Evolutionary conservation across 2,113 vertebrate genomes (phyloP).

Genomic region (Seriola aureovittata): DNA sequence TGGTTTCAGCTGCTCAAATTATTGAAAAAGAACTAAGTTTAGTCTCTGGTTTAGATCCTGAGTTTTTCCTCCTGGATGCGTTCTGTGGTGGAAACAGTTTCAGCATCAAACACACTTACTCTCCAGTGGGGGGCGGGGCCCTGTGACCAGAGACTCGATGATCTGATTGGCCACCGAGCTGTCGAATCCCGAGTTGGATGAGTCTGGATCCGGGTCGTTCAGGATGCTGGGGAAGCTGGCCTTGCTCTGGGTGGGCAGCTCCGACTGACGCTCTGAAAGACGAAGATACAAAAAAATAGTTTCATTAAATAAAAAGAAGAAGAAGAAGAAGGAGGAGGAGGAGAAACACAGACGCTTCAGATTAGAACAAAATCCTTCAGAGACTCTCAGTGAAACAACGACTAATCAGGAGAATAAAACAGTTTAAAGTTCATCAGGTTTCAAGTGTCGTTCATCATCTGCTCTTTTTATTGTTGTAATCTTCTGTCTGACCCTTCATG

Average conservation of each 20-base stretch:
- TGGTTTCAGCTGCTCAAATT: not conserved
- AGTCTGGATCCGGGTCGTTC: conserved; percentile 97
- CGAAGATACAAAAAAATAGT: not conserved
- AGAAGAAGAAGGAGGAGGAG: too few species aligned
- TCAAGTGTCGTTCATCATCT: too few species aligned
- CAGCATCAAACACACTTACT: conserved; percentile 83
- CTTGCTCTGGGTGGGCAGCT: conserved; percentile 97
- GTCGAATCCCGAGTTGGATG: conserved; percentile 97
- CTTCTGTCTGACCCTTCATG: too few species aligned
- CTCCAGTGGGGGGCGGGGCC: conserved; percentile 96
- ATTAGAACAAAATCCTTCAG: too few species aligned
- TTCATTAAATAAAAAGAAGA: not conserved
- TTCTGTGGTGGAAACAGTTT: not conserved
- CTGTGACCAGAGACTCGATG: conserved; percentile 96
- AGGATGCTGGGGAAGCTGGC: conserved; percentile 98
- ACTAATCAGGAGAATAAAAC: too few species aligned
- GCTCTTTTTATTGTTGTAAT: too few species aligned
- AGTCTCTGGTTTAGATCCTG: not conserved
- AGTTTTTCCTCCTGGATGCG: not conserved
- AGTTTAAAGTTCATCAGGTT: too few species aligned
- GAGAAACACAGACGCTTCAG: too few species aligned
- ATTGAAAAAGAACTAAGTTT: not conserved
- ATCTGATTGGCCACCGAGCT: conserved; percentile 98
- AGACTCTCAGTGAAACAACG: too few species aligned
- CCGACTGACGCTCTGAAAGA: conserved; percentile 93